Conservation (phyloP, 2,888 invertebrate species). For the Sarcophaga subvicina region DNA sequence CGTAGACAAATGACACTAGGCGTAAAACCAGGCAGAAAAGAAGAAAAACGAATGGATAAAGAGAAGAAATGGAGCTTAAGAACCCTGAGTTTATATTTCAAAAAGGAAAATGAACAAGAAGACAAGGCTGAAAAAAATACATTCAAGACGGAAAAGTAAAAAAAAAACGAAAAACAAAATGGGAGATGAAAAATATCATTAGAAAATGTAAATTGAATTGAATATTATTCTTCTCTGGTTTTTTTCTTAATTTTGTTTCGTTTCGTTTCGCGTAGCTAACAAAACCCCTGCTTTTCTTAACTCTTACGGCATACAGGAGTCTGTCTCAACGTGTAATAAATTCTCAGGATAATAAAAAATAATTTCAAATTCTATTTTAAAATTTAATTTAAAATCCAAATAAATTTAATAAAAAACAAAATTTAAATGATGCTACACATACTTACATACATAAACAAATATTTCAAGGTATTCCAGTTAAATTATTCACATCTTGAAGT, state of each 20-base stretch:
- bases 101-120: too few species aligned
- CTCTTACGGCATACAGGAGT: too few species aligned
- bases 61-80: too few species aligned
- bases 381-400: background rate
- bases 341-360: background rate
- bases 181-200: conserved; percentile 16
- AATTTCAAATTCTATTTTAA: background rate
- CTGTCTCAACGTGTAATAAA: too few species aligned
- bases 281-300: too few species aligned
- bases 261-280: background rate
- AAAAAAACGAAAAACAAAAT: conserved; percentile 1
- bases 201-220: conserved; percentile 42
- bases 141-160: conserved; percentile 8
- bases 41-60: background rate
- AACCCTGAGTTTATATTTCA: too few species aligned
- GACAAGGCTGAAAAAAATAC: too few species aligned
- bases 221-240: conserved; percentile 15
- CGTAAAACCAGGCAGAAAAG: background rate
- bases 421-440: too few species aligned
- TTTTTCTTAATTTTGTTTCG: background rate
- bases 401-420: too few species aligned
- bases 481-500: too few species aligned
- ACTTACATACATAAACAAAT: too few species aligned
- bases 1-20: background rate
- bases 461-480: too few species aligned